Evolutionary conservation across 1,140 invertebrate species (phyloP), one percentile per base, ranked within the genome.

Genomic region (Aphaenogaster rudis): DNA sequence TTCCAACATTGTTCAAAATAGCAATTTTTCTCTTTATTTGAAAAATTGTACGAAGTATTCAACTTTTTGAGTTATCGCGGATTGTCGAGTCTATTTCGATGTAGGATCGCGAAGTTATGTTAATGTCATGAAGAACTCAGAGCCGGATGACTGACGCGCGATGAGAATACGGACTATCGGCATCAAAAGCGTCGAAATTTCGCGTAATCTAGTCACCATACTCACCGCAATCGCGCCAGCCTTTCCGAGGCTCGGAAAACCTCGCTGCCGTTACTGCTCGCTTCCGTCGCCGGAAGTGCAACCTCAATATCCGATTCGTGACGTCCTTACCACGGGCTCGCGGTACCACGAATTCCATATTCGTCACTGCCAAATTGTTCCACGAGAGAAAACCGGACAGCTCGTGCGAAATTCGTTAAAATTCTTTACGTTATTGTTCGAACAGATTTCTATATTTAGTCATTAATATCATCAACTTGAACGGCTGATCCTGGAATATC

Each of bases 251-350:
- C 45, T 81, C 77, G 45, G 42, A 63, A 86, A 67, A 69, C 36
- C 54, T 80, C 66, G 64, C n/a, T 57, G 28, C 8, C 61, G 59
- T 17, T 52, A n/a, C 17, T 28, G 4, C 5, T 63, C 54, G 13
- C 48, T 42, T 61, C 36, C 54, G 59, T 48, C 66, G 33, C 64
- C 85, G 85, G 77, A 86, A 82, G n/a, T 63, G 17, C 36, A 86
- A 86, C 78, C 85, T 86, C 76, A 57, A 86, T 80, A 79, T 86
- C 78, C 64, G 33, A 28, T 52, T 86, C 15, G 33, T 81, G 64
- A 61, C 28, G 28, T 81, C 54, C 33, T 86, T 61, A 33, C 9
- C 52, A 36, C 17, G 11, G 3, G 3, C 52, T 21, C 17, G 28
- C 28, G n/a, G 3, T 69, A 61, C 9, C 11, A 71, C 17, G 13